A percentile compares a stretch with the other conserved stretches of the same genome.
These are phyloP conservation scores for Archips crataeganus DNA, from an alignment of 2,888 invertebrate genomes.

Conservation along the genomic window DNA sequence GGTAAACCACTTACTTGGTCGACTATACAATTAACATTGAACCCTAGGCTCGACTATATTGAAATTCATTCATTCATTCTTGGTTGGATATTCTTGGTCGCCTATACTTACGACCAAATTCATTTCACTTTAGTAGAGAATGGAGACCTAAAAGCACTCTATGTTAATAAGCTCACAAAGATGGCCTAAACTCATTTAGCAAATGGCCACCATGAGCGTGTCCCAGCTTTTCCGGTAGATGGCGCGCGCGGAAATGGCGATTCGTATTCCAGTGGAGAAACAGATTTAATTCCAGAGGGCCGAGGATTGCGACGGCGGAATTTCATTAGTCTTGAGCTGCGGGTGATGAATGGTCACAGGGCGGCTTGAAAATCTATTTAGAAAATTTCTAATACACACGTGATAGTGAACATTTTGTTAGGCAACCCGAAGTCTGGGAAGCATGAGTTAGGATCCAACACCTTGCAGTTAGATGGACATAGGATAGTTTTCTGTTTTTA, in stretches of 20 bases:
- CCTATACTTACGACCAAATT: too few relatives aligned
- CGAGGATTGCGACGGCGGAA: background rate
- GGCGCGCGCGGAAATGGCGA: background rate
- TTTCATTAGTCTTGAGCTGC: background rate
- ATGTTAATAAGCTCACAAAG: background rate
- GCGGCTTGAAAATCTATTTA: background rate
- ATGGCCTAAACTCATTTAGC: background rate
- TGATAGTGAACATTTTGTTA: too few relatives aligned
- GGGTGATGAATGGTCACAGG: background rate
- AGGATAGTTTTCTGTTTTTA: too few relatives aligned
- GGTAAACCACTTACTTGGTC: too few relatives aligned
- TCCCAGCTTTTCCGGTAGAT: background rate
- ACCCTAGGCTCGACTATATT: too few relatives aligned
- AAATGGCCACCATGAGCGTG: background rate
- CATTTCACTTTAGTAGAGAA: background rate
- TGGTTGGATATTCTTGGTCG: too few relatives aligned
- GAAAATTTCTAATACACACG: background rate
- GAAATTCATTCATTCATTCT: too few relatives aligned
- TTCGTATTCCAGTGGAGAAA: background rate
- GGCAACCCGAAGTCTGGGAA: too few relatives aligned
- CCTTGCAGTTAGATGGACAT: too few relatives aligned
- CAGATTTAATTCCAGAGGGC: background rate
- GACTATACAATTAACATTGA: too few relatives aligned
- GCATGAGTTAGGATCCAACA: too few relatives aligned
- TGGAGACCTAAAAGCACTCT: background rate